Conservation (phyloP, 2,888 invertebrate genomes). For the Epicampocera succincta region DNA sequence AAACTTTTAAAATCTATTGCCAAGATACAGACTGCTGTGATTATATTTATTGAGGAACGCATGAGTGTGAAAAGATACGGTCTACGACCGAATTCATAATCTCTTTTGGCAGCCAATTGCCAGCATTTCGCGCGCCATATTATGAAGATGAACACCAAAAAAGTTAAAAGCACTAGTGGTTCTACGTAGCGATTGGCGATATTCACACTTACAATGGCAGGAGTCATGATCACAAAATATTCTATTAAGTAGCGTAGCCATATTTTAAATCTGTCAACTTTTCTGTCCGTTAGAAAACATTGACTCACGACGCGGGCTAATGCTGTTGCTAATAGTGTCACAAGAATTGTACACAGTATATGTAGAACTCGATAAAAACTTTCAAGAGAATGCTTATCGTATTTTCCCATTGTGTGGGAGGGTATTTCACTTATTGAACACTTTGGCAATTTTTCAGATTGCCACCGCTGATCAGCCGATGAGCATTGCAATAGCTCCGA, state of each 20-base stretch:
- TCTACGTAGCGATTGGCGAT: conserved; percentile 81
- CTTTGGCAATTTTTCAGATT: conserved; percentile 12
- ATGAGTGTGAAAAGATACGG: conserved; percentile 85
- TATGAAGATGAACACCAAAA: conserved; percentile 26
- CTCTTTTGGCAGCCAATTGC: conserved; percentile 67
- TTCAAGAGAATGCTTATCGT: conserved; percentile 70
- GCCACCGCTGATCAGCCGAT: conserved; percentile 28
- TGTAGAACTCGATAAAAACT: conserved; percentile 70
- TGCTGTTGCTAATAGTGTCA: conserved; percentile 69
- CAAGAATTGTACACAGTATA: conserved; percentile 72
- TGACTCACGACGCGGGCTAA: conserved; percentile 67
- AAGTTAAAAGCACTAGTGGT: conserved; percentile 56
- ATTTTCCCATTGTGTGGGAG: conserved; percentile 45
- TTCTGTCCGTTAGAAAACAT: conserved; percentile 4
- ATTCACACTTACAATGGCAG: conserved; percentile 84
- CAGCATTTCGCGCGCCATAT: conserved; percentile 60
- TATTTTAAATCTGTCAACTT: conserved; percentile 21
- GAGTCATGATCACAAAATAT: conserved; percentile 83
- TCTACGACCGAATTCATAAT: conserved; percentile 73
- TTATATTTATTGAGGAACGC: conserved; percentile 87
- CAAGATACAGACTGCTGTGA: conserved; percentile 91
- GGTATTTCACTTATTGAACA: conserved; percentile 11
- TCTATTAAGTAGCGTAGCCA: conserved; percentile 82
- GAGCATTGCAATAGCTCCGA: conserved; percentile 62
- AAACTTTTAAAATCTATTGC: conserved; percentile 96